Conservation (phyloP, 2,797 vertebrate species). For the Gallinago solitaria region DNA sequence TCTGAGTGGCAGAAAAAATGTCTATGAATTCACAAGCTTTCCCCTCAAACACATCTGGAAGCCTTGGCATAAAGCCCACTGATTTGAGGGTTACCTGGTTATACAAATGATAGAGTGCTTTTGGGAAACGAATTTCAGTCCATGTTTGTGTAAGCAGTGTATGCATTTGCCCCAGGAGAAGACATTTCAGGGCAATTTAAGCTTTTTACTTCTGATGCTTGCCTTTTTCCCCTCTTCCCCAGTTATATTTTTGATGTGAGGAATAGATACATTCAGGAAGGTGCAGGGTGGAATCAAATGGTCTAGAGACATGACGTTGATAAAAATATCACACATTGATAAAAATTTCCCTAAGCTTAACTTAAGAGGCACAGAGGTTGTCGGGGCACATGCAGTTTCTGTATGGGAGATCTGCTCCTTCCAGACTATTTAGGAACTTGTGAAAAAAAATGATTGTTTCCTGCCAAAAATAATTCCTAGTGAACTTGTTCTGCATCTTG, state of each 20-base stretch:
- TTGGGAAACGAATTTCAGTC: neutral
- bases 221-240: neutral
- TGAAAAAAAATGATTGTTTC: neutral
- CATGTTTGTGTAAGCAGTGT: neutral
- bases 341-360: neutral
- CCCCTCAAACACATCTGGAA: neutral
- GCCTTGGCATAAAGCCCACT: neutral
- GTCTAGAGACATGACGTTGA: neutral
- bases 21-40: neutral
- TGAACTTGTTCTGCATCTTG: neutral
- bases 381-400: neutral
- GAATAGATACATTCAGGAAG: neutral
- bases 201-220: neutral
- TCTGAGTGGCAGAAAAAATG: neutral
- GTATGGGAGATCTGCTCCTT: neutral
- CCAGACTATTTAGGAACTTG: neutral
- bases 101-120: neutral
- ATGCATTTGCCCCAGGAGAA: neutral
- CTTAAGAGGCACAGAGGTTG: neutral
- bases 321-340: neutral
- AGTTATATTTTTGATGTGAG: neutral
- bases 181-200: neutral
- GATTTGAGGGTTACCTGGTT: neutral
- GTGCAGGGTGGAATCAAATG: rapidly evolving
- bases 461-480: neutral